These are phyloP conservation scores for Octodonta nipae DNA, from an alignment of 2,888 invertebrate species.

Conservation along the genomic window DNA sequence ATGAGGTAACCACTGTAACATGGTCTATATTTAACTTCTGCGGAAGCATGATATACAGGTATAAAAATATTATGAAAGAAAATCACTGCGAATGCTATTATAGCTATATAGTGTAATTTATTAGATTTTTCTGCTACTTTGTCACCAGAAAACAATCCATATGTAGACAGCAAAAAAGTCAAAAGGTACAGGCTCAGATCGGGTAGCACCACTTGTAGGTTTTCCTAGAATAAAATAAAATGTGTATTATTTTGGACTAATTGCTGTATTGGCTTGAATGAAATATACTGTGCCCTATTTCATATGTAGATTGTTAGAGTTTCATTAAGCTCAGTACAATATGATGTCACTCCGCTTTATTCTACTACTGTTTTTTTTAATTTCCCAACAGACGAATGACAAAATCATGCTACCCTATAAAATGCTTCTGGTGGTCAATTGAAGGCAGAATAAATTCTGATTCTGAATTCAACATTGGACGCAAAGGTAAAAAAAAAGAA, in stretches of 20 bases:
- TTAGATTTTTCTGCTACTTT: conserved; percentile 20
- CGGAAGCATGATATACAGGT: conserved; percentile 45
- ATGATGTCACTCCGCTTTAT: too few species aligned
- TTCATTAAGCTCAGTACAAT: too few species aligned
- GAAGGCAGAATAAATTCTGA: too few species aligned
- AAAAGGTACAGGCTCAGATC: conserved; percentile 38
- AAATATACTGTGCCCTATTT: too few species aligned
- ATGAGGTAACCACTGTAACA: conserved; percentile 60
- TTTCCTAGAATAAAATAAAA: conserved; percentile 14
- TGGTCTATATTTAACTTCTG: conserved; percentile 43
- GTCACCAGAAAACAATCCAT: conserved; percentile 37
- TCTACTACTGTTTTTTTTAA: too few species aligned
- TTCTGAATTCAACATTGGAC: too few species aligned
- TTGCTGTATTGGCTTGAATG: too few species aligned
- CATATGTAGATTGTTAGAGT: too few species aligned
- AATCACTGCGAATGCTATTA: conserved; percentile 34
- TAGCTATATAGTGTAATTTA: conserved; percentile 22
- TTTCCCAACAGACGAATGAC: too few species aligned
- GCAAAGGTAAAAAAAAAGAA: too few species aligned
- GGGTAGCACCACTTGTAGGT: conserved; percentile 19
- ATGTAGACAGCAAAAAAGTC: conserved; percentile 34
- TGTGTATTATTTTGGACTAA: conserved; percentile 1
- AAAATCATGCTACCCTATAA: too few species aligned
- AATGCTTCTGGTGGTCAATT: too few species aligned
- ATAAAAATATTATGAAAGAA: conserved; percentile 48